Percentiles rank a stretch among this genome's conserved stretches.
These are phyloP conservation scores for Edolisoma coerulescens DNA, from an alignment of 2,113 vertebrate genomes.

Conservation along the genomic window DNA sequence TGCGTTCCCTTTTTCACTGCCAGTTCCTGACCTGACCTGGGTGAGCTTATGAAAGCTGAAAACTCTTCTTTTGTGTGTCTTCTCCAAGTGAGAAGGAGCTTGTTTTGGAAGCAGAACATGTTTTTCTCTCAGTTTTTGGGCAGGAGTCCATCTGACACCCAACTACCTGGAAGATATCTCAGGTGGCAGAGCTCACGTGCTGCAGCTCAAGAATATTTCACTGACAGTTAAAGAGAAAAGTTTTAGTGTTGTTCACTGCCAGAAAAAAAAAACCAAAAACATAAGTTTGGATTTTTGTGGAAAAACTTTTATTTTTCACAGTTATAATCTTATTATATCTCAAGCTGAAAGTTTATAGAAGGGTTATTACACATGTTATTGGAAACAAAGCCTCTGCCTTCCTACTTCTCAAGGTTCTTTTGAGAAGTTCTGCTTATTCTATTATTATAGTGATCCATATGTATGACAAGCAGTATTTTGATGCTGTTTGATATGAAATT, in stretches of 20 bases:
- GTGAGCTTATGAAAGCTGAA: not conserved
- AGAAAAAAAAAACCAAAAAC: not conserved
- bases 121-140: not conserved
- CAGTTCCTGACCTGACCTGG: not conserved
- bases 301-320: not conserved
- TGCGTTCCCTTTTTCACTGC: not conserved
- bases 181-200: not conserved
- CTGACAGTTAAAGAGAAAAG: not conserved
- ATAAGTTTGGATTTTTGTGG: not conserved
- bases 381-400: not conserved
- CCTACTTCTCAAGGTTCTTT: not conserved
- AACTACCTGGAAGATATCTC: not conserved
- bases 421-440: not conserved
- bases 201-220: not conserved
- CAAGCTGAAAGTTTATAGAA: not conserved
- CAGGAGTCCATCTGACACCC: not conserved
- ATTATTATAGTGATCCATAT: not conserved
- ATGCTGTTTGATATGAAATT: not conserved
- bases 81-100: not conserved
- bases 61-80: not conserved
- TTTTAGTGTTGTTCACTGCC: rapidly evolving
- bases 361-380: not conserved
- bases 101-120: not conserved
- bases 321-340: not conserved
- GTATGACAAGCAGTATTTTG: not conserved